Evolutionary conservation across 1,140 invertebrate species (phyloP).

Genomic region (Danaus melanippus): DNA sequence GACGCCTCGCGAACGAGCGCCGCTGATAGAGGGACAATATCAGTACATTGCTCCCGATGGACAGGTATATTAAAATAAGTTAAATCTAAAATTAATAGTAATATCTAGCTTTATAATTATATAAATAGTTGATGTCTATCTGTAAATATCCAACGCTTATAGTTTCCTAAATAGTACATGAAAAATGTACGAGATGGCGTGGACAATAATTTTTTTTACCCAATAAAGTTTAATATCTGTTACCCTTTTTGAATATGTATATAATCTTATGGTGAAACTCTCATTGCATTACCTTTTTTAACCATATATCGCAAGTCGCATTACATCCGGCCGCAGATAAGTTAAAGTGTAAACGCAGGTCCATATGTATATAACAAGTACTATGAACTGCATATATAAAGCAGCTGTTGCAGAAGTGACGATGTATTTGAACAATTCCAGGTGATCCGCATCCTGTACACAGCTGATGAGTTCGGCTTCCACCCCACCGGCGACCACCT

Average conservation of each 20-base stretch:
- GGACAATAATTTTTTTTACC: too few relatives aligned
- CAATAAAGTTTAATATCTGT: too few relatives aligned
- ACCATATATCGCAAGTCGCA: neutral
- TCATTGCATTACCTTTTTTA: neutral
- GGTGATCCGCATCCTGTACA: slow-evolving; percentile 73
- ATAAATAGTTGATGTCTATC: too few relatives aligned
- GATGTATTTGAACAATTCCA: slow-evolving; percentile 13
- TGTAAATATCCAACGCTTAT: neutral
- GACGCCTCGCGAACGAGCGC: slow-evolving; percentile 11
- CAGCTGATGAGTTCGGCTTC: slow-evolving; percentile 78
- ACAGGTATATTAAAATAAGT: slow-evolving; percentile 29
- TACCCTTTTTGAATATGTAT: too few relatives aligned
- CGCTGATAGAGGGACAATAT: slow-evolving; percentile 51
- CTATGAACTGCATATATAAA: too few relatives aligned
- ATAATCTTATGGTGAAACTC: too few relatives aligned
- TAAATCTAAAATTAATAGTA: neutral
- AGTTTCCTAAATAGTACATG: neutral
- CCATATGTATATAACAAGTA: too few relatives aligned
- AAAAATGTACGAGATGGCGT: too few relatives aligned
- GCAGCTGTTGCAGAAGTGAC: too few relatives aligned
- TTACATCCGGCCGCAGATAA: too few relatives aligned
- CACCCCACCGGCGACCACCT: slow-evolving; percentile 75
- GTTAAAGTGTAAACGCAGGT: too few relatives aligned
- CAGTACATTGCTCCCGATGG: slow-evolving; percentile 59
- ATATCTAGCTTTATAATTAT: neutral